Percentiles rank a stretch among this genome's conserved stretches.
Evolutionary conservation across 2,888 invertebrate species (phyloP).

Genomic region (Masnerella sp.): DNA sequence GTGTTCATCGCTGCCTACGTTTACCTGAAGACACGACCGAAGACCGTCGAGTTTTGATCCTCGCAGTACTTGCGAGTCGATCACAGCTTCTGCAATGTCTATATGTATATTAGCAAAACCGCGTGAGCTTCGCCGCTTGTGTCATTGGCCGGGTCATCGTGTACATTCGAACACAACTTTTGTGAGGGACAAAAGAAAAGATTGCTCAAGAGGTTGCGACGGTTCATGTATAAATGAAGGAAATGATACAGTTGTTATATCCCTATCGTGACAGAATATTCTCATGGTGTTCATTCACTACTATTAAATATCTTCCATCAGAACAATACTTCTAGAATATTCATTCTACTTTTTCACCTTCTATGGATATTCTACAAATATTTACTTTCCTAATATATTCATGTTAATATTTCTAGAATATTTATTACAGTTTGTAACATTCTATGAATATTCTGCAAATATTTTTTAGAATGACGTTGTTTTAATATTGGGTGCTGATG

Average conservation of each 20-base stretch:
- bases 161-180: constrained; percentile 41
- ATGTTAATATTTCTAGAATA: too few relatives aligned
- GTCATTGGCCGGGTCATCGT: constrained; percentile 32
- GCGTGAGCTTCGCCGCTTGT: constrained; percentile 50
- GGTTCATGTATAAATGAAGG: constrained; percentile 12
- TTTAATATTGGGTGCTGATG: too few relatives aligned
- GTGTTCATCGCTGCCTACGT: constrained; percentile 86
- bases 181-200: constrained; percentile 11
- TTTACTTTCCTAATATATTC: too few relatives aligned
- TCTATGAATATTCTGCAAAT: too few relatives aligned
- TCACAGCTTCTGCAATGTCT: constrained; percentile 42
- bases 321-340: too few relatives aligned
- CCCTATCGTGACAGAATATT: not conserved
- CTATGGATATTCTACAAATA: too few relatives aligned
- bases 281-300: too few relatives aligned
- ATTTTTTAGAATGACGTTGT: too few relatives aligned
- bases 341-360: too few relatives aligned
- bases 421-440: too few relatives aligned
- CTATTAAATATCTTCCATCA: too few relatives aligned
- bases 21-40: constrained; percentile 88
- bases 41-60: constrained; percentile 71
- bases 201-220: constrained; percentile 21
- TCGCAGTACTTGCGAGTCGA: constrained; percentile 1
- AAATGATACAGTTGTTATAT: not conserved
- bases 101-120: constrained; percentile 54